Evolutionary conservation across 1,140 invertebrate species (phyloP), one percentile per base, ranked within the genome.

Genomic region (Catajapyx aquilonaris): DNA sequence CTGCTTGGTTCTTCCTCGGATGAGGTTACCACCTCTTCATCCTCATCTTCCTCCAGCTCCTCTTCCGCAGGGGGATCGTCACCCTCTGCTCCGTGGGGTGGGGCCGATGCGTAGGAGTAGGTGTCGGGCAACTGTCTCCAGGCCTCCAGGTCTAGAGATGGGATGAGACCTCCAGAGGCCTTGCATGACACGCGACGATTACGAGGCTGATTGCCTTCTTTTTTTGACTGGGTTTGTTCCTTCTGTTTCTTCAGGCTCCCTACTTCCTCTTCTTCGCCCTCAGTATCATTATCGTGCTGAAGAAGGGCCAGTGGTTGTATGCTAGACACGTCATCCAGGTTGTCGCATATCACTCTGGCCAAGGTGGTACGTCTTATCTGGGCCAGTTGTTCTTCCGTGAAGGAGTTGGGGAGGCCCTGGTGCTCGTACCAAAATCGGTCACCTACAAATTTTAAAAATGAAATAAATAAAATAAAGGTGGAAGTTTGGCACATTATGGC

Each of bases 271-370:
- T 28, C 13, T 28, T 7, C n/a, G n/a, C 33, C 39, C 48, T 49
- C 49, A 47, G 49, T 51, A 47, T 49, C 46, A 35, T 51, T 46
- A 45, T 59, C 57, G 2, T 59, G 55, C 21, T 58, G 44, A 7
- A 58, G 37, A 47, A 68, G 63, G 0, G 67, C 62, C 45, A 66
- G 58, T 28, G 55, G 55, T 45, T 70, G 71, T 30, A 73, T 59
- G 16, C 53, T 56, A 21, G 56, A 51, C 5, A 64, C 49, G 15
- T 51, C 47, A 41, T 67, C 64, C 16, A 54, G 55, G 47, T 68
- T 73, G 41, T 68, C 61, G 50, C 70, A 73, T n/a, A 74, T 52
- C 13, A 73, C 55, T 31, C 62, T 48, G 0, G 66, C 59, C 3
- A 74, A 49, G n/a, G 52, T 54, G 11, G 58, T 48, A 43, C 65